Base-by-base conservation (phyloP, 1,140 invertebrate species). In the Pentalonia nigronervosa region DNA sequence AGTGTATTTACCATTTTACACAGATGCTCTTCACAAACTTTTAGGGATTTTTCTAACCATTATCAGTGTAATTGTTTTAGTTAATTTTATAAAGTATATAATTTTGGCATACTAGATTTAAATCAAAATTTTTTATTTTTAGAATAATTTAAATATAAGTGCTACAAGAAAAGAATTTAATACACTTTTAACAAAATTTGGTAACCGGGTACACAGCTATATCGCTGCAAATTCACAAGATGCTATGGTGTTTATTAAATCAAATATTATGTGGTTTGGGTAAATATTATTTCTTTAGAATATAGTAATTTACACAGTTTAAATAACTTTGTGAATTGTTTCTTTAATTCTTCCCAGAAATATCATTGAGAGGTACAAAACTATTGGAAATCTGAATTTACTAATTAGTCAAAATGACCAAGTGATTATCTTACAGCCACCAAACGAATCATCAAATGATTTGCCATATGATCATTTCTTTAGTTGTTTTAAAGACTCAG, bases 201-300 rank as follows among this genome's bases (percentile, higher is more conserved):
- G 91, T 84, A 93, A 93, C 23, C 81, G 91, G 25, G 41, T 93
- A 41, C 91, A 93, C 14, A 93, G 81, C 41, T 93, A 93, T 86
- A 93, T 93, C n/a, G 47, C n/a, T 20, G 23, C 45, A 30, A 93
- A 93, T 83, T 93, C 91, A 9, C 91, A 86, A 93, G 91, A 93
- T 45, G 91, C 91, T 50, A 93, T 93, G 91, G 21, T 56, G 9
- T 93, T 93, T 84, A 93, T 93, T 53, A 93, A 93, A 93, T 93
- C 48, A n/a, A 83, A 93, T 84, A 93, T 56, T n/a, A 84, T 93
- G 36, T 93, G 91, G 91, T 93, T 93, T 45, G 81, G 91, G 91
- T 93, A 83, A 93, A 45, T 84, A 86, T 86, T 83, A 34, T 83
- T 91, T 81, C 7, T 81, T 88, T 48, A 76, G 47, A 36, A 76